These are phyloP conservation scores for Ailuropoda melanoleuca DNA, from an alignment of 2,113 vertebrate species.

Conservation along the genomic window DNA sequence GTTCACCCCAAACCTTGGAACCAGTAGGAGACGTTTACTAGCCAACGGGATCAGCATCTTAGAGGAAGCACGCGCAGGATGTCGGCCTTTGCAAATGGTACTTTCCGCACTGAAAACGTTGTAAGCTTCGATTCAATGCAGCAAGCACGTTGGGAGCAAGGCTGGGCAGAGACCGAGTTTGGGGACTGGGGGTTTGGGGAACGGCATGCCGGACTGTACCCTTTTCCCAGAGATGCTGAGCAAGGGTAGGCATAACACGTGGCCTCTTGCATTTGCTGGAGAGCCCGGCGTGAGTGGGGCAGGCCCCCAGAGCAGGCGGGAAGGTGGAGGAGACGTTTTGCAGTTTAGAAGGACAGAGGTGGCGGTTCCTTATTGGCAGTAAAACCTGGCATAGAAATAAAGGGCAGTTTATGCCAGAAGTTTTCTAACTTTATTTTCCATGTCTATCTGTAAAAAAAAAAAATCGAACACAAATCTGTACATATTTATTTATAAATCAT, in stretches of 20 bases:
- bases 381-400: neutral
- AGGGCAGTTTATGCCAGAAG: neutral
- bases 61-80: neutral
- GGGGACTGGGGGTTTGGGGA: neutral
- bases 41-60: neutral
- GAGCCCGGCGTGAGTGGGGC: fast-evolving
- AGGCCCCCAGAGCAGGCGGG: fast-evolving
- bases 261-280: too few relatives aligned
- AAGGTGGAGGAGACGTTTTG: too few relatives aligned
- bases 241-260: too few relatives aligned
- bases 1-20: neutral
- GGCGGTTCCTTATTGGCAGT: neutral
- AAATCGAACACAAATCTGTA: neutral
- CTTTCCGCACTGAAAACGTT: too few relatives aligned
- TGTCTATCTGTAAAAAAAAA: too few relatives aligned
- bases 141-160: neutral
- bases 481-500: neutral
- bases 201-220: fast-evolving
- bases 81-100: fast-evolving
- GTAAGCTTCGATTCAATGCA: fast-evolving
- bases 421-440: neutral
- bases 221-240: neutral
- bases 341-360: neutral
- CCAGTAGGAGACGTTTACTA: too few relatives aligned
- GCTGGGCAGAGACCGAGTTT: neutral